Conservation (phyloP, 1,140 invertebrate genomes). For the Drosophila lacertosa region DNA sequence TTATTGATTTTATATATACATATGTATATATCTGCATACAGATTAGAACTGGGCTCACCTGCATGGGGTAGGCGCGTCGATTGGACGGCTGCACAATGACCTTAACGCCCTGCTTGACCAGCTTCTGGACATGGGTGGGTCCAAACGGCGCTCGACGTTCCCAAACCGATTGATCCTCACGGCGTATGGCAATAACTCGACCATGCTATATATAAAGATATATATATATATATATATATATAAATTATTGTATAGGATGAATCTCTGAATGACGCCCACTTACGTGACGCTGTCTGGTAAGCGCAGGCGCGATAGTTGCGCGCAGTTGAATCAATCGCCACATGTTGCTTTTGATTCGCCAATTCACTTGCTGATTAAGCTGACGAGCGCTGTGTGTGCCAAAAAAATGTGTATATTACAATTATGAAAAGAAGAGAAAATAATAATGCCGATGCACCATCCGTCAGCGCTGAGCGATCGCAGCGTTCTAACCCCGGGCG, state of each 20-base stretch:
- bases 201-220: slow-evolving; percentile 68
- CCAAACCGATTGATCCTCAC: slow-evolving; percentile 99
- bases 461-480: slow-evolving; percentile 66
- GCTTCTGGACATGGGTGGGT: slow-evolving; percentile 94
- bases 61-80: slow-evolving; percentile 97
- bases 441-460: slow-evolving; percentile 44
- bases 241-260: background rate
- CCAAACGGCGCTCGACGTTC: slow-evolving; percentile 97
- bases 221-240: background rate
- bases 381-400: background rate
- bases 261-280: slow-evolving; percentile 45
- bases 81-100: slow-evolving; percentile 99
- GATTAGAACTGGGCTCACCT: too few species aligned
- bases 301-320: slow-evolving; percentile 57
- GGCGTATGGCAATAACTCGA: slow-evolving; percentile 91
- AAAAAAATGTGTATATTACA: background rate
- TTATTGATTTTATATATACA: slow-evolving; percentile 1
- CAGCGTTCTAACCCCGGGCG: slow-evolving; percentile 57
- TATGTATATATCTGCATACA: background rate
- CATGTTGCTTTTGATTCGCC: slow-evolving; percentile 43
- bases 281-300: slow-evolving; percentile 71
- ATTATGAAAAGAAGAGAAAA: background rate
- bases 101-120: slow-evolving; percentile 94
- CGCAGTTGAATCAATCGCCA: slow-evolving; percentile 57
- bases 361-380: slow-evolving; percentile 28